These are phyloP conservation scores for Drosophila tsacasi DNA, from an alignment of 1,140 invertebrate species.

Conservation along the genomic window DNA sequence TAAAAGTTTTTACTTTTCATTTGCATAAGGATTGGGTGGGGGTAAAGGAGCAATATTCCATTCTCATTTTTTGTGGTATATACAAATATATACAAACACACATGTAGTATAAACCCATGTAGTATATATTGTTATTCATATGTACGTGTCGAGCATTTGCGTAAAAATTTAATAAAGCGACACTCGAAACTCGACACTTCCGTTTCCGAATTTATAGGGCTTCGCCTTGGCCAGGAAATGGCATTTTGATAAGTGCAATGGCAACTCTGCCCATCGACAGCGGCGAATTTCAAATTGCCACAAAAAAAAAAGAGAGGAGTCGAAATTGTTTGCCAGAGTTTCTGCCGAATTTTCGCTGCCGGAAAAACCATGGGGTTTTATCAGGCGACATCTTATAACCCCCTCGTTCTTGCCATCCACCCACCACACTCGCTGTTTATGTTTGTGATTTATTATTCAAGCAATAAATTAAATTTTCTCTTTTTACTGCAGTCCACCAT, in stretches of 20 bases:
- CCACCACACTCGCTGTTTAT: constrained; percentile 60
- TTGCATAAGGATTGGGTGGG: constrained; percentile 62
- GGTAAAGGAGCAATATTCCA: neutral
- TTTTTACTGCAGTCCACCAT: constrained; percentile 61
- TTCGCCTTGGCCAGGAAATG: constrained; percentile 56
- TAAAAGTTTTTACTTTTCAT: constrained; percentile 78
- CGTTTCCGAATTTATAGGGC: constrained; percentile 23
- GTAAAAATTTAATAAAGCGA: constrained; percentile 83
- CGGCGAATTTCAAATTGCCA: constrained; percentile 68
- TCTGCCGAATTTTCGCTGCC: neutral
- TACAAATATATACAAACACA: neutral
- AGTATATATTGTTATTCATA: constrained; percentile 73
- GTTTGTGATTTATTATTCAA: constrained; percentile 84
- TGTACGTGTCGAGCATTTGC: constrained; percentile 75
- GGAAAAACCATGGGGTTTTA: constrained; percentile 54
- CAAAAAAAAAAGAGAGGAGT: constrained; percentile 16
- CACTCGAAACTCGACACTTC: constrained; percentile 60
- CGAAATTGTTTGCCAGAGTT: neutral
- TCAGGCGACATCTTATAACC: constrained; percentile 63
- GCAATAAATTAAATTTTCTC: constrained; percentile 84
- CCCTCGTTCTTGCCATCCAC: neutral
- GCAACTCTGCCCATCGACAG: constrained; percentile 67
- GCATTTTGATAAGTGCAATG: constrained; percentile 77
- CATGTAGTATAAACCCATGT: neutral
- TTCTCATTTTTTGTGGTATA: neutral